Percentiles rank a stretch among this genome's conserved stretches.
phyloP scores from a whole-genome alignment of 2,797 vertebrate species.

The Harpagifer antarcticus region DNA sequence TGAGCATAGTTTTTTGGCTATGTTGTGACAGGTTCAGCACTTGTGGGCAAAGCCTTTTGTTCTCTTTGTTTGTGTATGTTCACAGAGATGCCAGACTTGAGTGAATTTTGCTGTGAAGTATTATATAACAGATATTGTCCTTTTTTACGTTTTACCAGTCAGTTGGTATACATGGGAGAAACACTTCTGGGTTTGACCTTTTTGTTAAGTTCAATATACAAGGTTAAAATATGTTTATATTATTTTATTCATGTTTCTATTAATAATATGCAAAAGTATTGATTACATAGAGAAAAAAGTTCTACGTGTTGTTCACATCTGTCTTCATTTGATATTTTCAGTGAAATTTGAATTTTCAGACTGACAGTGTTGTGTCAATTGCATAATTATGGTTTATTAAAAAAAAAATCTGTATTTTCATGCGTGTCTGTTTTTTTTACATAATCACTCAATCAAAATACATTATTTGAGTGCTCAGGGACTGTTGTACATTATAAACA shows the following conservation, averaged over 20 bases:
- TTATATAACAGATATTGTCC: background rate
- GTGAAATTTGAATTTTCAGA: background rate
- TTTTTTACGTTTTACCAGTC: slow-evolving; percentile 11
- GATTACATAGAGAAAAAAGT: background rate
- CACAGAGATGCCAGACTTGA: background rate
- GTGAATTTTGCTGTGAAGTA: background rate
- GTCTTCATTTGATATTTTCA: slow-evolving; percentile 8
- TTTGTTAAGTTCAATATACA: slow-evolving; percentile 17
- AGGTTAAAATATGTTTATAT: slow-evolving; percentile 3
- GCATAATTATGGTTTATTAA: slow-evolving; percentile 46
- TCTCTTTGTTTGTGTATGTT: slow-evolving; percentile 40
- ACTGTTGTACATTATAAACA: too few species aligned
- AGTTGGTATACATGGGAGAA: background rate
- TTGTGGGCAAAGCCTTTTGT: background rate
- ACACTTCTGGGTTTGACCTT: background rate
- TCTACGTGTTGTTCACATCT: slow-evolving; percentile 25
- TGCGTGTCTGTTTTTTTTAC: background rate
- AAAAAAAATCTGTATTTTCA: background rate
- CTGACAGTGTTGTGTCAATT: slow-evolving; percentile 14
- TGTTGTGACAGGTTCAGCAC: slow-evolving; percentile 19
- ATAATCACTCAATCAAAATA: too few species aligned
- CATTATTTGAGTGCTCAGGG: too few species aligned
- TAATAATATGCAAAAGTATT: background rate
- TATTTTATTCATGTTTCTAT: slow-evolving; percentile 18
- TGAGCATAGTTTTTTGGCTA: slow-evolving; percentile 18